Evolutionary conservation across 2,797 vertebrate genomes (phyloP).

Genomic region (Arnoldichthys spilopterus): DNA sequence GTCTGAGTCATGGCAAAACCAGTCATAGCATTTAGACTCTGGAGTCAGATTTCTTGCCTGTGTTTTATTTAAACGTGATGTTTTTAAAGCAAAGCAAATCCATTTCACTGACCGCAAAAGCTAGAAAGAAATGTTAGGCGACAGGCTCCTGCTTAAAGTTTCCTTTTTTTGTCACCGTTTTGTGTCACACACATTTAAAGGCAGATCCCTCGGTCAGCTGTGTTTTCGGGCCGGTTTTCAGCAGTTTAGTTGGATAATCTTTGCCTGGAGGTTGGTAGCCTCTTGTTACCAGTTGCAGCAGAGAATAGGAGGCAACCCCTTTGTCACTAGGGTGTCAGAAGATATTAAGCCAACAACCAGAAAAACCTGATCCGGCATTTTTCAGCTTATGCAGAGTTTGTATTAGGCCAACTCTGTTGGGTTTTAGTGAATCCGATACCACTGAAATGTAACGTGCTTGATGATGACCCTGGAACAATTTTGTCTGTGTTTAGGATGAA

Average conservation of each 20-base stretch:
- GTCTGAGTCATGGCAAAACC: conserved; percentile 17
- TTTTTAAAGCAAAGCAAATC: conserved; percentile 10
- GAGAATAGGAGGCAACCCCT: conserved; percentile 16
- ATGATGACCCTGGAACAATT: not conserved
- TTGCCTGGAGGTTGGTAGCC: conserved; percentile 29
- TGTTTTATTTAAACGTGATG: conserved; percentile 2
- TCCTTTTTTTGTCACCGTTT: not conserved
- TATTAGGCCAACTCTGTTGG: not conserved
- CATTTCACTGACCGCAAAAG: not conserved
- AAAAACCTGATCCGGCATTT: not conserved
- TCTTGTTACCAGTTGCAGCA: conserved; percentile 20
- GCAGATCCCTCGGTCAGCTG: conserved; percentile 7
- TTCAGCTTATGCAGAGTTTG: not conserved
- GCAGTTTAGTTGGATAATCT: conserved; percentile 13
- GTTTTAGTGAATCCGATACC: not conserved
- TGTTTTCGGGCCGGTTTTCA: conserved; percentile 8
- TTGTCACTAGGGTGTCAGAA: conserved; percentile 15
- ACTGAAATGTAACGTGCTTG: not conserved
- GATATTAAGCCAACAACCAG: conserved; percentile 5
- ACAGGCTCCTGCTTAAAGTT: not conserved
- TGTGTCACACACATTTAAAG: conserved; percentile 5
- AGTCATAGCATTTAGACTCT: conserved; percentile 16
- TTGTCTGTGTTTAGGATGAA: conserved; percentile 72
- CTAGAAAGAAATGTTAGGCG: not conserved
- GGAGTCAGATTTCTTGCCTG: not conserved